phyloP scores from a whole-genome alignment of 2,888 invertebrate genomes.

The Trissolcus brochymenae region DNA sequence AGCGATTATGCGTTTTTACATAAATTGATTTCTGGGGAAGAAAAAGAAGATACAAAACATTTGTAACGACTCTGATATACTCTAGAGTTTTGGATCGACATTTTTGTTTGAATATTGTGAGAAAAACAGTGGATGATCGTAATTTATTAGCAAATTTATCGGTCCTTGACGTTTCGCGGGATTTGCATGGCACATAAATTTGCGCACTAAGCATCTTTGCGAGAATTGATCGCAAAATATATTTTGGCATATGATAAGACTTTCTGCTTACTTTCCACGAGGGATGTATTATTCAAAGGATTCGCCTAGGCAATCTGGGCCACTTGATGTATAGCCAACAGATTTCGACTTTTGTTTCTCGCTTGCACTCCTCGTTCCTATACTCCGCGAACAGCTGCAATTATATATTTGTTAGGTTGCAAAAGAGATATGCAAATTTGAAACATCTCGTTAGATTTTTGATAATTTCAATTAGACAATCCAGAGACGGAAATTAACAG shows the following conservation, averaged over 20 bases:
- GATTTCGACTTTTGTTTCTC: slow-evolving; percentile 17
- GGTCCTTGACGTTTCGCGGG: background rate
- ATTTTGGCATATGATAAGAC: slow-evolving; percentile 35
- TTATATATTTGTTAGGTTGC: background rate
- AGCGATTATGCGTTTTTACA: slow-evolving; percentile 11
- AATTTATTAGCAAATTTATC: slow-evolving; percentile 26
- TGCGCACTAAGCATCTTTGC: slow-evolving; percentile 26
- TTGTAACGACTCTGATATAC: too few relatives aligned
- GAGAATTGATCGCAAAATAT: slow-evolving; percentile 29
- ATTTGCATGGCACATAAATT: slow-evolving; percentile 22
- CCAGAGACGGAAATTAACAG: slow-evolving; percentile 1
- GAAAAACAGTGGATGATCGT: slow-evolving; percentile 8
- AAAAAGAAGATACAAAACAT: too few relatives aligned
- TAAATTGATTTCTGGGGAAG: background rate
- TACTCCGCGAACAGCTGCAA: background rate
- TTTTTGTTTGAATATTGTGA: too few relatives aligned
- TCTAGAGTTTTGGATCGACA: too few relatives aligned
- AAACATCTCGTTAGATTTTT: slow-evolving; percentile 6
- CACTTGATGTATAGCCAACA: slow-evolving; percentile 28
- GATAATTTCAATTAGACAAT: slow-evolving; percentile 6
- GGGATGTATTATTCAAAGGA: slow-evolving; percentile 43
- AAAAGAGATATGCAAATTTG: slow-evolving; percentile 6
- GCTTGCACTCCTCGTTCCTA: slow-evolving; percentile 15
- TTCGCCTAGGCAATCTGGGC: slow-evolving; percentile 28
- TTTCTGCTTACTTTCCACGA: slow-evolving; percentile 39